A percentile compares a stretch with the other conserved stretches of the same genome.
Conservation (phyloP, 2,888 invertebrate genomes). For the Monoplex corrugatus region DNA sequence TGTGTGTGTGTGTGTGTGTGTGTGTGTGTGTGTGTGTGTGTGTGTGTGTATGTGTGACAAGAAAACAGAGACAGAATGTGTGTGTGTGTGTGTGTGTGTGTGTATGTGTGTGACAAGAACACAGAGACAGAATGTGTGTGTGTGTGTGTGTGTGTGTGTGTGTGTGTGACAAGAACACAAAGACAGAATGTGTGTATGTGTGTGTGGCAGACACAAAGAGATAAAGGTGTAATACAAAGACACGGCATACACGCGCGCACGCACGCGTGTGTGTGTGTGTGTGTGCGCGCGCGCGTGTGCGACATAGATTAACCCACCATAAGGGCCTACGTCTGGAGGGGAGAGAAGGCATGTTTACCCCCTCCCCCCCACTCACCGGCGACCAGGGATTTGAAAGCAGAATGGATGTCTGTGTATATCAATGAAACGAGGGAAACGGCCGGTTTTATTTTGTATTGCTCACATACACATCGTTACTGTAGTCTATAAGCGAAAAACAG, state of each 20-base stretch:
- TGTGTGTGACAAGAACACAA: background rate
- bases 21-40: slow-evolving; percentile 28
- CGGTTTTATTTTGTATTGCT: no score
- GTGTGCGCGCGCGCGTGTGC: slow-evolving; percentile 24
- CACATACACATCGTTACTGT: no score
- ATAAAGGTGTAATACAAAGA: no score
- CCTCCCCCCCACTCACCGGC: no score
- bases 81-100: slow-evolving; percentile 40
- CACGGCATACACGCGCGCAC: no score
- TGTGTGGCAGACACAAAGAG: no score
- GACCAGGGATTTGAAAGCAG: background rate
- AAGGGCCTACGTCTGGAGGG: no score
- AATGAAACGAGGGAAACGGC: no score
- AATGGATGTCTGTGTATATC: background rate
- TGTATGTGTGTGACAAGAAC: slow-evolving; percentile 40
- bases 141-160: slow-evolving; percentile 37
- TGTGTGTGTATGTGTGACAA: slow-evolving; percentile 29
- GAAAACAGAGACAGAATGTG: background rate
- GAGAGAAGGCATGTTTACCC: no score
- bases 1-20: slow-evolving; percentile 25
- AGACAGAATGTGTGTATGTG: slow-evolving; percentile 43
- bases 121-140: no score
- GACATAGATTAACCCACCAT: background rate
- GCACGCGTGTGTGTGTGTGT: slow-evolving; percentile 44
- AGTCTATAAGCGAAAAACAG: background rate